phyloP scores from a whole-genome alignment of 2,888 invertebrate genomes.

The Scaptomyza cyrtandrae region DNA sequence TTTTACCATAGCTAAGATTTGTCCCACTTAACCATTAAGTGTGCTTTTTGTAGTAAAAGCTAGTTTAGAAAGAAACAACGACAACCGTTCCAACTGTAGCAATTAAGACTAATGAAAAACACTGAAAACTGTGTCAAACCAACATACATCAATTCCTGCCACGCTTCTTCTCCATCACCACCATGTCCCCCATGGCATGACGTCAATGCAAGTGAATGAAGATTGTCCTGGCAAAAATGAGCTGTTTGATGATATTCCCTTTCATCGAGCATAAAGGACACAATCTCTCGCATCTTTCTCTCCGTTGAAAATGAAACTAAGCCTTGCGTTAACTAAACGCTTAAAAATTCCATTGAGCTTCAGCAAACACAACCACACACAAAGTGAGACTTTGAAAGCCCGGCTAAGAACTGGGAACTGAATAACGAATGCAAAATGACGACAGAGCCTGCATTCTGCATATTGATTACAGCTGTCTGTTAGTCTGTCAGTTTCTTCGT shows the following conservation, averaged over 20 bases:
- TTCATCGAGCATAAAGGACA: constrained; percentile 22
- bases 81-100: constrained; percentile 9
- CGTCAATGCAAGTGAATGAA: constrained; percentile 17
- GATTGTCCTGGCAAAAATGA: constrained; percentile 14
- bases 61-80: not conserved
- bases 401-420: constrained; percentile 25
- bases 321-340: constrained; percentile 3
- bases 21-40: constrained; percentile 3
- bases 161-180: too few relatives aligned
- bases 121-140: constrained; percentile 47
- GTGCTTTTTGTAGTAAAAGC: constrained; percentile 5
- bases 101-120: constrained; percentile 50
- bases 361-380: constrained; percentile 31
- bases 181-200: not conserved
- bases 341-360: constrained; percentile 54
- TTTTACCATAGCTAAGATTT: not conserved
- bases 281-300: constrained; percentile 8
- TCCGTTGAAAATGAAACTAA: constrained; percentile 7
- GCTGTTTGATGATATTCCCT: constrained; percentile 9
- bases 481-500: constrained; percentile 2
- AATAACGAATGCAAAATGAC: constrained; percentile 36
- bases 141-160: not conserved
- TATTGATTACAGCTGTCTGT: constrained; percentile 31
- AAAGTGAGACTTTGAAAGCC: constrained; percentile 4
- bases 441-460: constrained; percentile 46